Evolutionary conservation across 2,888 invertebrate genomes (phyloP).

Genomic region (Leptopterna dolabrata): DNA sequence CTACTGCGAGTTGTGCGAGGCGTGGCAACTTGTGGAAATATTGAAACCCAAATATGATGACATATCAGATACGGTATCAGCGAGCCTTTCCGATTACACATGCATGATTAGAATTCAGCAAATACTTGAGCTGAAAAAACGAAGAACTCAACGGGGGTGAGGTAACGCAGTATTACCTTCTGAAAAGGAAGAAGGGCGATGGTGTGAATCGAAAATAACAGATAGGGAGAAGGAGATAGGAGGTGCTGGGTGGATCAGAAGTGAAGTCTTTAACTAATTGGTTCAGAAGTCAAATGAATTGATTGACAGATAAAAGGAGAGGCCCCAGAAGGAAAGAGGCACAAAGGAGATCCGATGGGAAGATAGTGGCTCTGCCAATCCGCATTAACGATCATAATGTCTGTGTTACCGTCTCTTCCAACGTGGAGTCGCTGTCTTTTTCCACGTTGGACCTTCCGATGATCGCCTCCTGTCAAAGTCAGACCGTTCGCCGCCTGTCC

Average conservation of each 20-base stretch:
- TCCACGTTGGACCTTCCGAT: neutral
- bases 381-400: neutral
- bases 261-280: constrained; percentile 25
- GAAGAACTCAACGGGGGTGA: too few species aligned
- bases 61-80: neutral
- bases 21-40: too few species aligned
- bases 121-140: too few species aligned
- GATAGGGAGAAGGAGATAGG: neutral
- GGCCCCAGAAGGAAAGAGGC: neutral
- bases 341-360: constrained; percentile 39
- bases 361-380: constrained; percentile 34
- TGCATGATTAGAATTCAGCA: too few species aligned
- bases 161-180: too few species aligned
- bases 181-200: too few species aligned
- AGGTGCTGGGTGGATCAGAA: neutral
- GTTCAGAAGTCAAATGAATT: constrained; percentile 37
- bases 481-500: constrained; percentile 12
- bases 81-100: too few species aligned
- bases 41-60: too few species aligned
- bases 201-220: neutral
- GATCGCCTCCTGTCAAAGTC: constrained; percentile 13
- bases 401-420: neutral
- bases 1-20: too few species aligned
- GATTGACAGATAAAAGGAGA: constrained; percentile 24
- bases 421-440: neutral